These are phyloP conservation scores for Triplophysa siluroides DNA, from an alignment of 2,113 vertebrate species.

Conservation along the genomic window DNA sequence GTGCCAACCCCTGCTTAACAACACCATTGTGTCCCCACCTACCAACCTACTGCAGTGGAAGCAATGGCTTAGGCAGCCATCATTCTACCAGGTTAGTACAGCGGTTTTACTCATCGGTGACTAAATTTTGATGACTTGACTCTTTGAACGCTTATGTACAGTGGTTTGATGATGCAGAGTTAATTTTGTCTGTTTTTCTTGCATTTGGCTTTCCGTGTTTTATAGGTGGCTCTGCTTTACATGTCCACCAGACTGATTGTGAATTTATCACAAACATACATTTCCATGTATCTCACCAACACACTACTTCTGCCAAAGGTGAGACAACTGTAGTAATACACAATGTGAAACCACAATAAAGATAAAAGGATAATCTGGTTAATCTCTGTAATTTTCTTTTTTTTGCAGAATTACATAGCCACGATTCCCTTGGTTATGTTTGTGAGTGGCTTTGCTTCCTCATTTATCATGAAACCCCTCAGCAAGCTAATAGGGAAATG, in stretches of 20 bases:
- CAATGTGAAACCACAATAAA: not conserved
- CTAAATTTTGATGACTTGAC: not conserved
- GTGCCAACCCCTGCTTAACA: constrained; percentile 61
- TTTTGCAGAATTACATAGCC: constrained; percentile 86
- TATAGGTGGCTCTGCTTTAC: constrained; percentile 88
- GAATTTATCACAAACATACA: constrained; percentile 94
- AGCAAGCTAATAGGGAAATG: constrained; percentile 84
- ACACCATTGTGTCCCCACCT: not conserved
- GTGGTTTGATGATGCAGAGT: not conserved
- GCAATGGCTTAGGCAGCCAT: constrained; percentile 86
- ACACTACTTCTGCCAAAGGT: constrained; percentile 92
- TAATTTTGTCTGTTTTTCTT: not conserved
- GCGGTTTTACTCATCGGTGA: not conserved
- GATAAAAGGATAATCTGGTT: not conserved
- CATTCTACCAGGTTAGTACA: constrained; percentile 88
- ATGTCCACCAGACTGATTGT: constrained; percentile 93
- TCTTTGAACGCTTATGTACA: not conserved
- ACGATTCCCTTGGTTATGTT: constrained; percentile 94
- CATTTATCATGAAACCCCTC: constrained; percentile 91
- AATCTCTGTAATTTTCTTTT: not conserved
- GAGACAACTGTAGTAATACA: not conserved
- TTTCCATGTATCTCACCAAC: constrained; percentile 92
- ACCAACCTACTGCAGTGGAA: constrained; percentile 77
- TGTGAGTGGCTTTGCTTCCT: constrained; percentile 88
- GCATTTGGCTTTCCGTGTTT: not conserved